Base-by-base conservation (phyloP, 2,113 vertebrate genomes). In the Heterotilapia buettikoferi region DNA sequence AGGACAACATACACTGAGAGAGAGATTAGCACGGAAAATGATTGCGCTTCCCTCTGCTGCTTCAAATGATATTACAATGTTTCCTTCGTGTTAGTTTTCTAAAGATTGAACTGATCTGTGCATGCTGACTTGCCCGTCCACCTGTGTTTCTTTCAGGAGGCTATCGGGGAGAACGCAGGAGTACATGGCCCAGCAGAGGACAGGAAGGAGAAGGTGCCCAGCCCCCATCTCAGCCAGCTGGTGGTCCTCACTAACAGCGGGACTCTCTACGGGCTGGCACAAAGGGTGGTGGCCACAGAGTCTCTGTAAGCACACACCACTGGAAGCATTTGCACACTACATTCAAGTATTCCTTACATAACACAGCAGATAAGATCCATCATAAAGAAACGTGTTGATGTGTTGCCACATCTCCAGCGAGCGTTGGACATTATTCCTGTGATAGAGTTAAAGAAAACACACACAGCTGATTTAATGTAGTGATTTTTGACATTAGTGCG, bases 201-300 rank as follows among this genome's bases (percentile, higher is more conserved):
- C 90, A 97, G 97, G 84, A 99, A 99, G 91, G 98, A 99, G 95
- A 99, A 99, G 92, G 97, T 99, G 12, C 99, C 99, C 29, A 98
- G 97, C 88, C 98, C 98, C 38, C 98, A 99, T 89, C 98, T 99
- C 82, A 99, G 98, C 92, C 99, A 98, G 54, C 92, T 99, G 0
- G 99, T 99, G 86, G 94, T 98, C 93, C 95, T 99, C 92, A 98
- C 97, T 1, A 96, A 97, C 88, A 96, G 97, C 29, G 97, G 95
- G 68, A 97, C 96, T 0, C 96, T 99, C 0, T 99, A 98, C 5
- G 99, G 98, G 5, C 95, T 99, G 86, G 97, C 98, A 4, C 98
- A 99, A 94, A 97, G 99, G 91, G 98, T 99, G 83, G 98, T 99
- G 63, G 99, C 98, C 88, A 99, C 99, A 0, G 99, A 99, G 95